phyloP scores from a whole-genome alignment of 2,113 vertebrate species.

The Acanthochromis polyacanthus region DNA sequence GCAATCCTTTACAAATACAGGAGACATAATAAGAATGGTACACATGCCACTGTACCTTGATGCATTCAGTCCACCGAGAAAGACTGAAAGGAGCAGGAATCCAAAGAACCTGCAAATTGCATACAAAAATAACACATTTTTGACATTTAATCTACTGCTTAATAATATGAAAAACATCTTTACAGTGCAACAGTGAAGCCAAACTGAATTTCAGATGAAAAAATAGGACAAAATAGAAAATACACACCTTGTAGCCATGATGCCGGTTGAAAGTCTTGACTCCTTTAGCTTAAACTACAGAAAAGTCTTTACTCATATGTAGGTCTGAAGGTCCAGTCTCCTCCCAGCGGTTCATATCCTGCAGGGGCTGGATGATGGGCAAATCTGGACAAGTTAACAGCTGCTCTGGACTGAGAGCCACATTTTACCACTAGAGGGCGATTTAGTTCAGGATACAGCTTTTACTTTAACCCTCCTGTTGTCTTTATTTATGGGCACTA shows the following conservation, averaged over 20 bases:
- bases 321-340: background rate
- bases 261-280: background rate
- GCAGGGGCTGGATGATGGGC: background rate
- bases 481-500: no score
- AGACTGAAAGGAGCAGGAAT: slow-evolving; percentile 49
- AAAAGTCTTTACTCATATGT: background rate
- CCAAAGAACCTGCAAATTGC: slow-evolving; percentile 41
- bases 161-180: background rate
- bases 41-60: slow-evolving; percentile 51
- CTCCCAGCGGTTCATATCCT: background rate
- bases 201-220: background rate
- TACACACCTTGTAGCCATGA: slow-evolving; percentile 61
- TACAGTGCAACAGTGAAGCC: background rate
- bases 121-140: background rate
- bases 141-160: background rate
- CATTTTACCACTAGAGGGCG: slow-evolving; percentile 33
- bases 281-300: background rate
- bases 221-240: background rate
- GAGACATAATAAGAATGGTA: background rate
- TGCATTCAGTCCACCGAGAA: slow-evolving; percentile 56
- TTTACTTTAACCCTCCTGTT: no score
- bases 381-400: background rate
- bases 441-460: background rate
- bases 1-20: background rate
- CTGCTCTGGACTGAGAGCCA: background rate